A percentile compares a stretch with the other conserved stretches of the same genome.
phyloP scores from a whole-genome alignment of 2,113 vertebrate species.

The Sapajus apella region DNA sequence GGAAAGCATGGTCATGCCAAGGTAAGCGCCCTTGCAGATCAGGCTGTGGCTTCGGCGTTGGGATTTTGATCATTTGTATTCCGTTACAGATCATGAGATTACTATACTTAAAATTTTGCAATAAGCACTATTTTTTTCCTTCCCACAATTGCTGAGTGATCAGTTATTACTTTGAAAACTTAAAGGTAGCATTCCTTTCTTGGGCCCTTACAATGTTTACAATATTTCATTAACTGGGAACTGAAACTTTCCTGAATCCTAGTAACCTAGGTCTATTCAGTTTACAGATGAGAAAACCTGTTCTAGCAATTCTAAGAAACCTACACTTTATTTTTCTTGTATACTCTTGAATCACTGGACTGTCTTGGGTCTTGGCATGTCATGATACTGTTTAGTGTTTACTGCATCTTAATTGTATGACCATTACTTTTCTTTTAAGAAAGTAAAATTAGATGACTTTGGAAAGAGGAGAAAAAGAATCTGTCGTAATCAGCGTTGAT shows the following conservation, averaged over 20 bases:
- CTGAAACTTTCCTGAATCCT: constrained; percentile 48
- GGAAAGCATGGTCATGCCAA: constrained; percentile 98
- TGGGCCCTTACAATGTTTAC: background rate
- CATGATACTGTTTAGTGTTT: background rate
- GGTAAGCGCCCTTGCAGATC: constrained; percentile 81
- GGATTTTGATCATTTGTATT: constrained; percentile 31
- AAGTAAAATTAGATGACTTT: constrained; percentile 70
- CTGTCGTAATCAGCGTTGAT: constrained; percentile 19
- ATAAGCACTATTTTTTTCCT: background rate
- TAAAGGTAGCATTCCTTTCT: constrained; percentile 9
- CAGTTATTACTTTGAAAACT: background rate
- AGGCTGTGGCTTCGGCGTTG: background rate
- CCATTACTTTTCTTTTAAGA: background rate
- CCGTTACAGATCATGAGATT: background rate
- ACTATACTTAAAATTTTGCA: constrained; percentile 2
- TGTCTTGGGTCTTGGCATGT: background rate
- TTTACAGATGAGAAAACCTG: constrained; percentile 41
- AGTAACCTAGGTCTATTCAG: background rate
- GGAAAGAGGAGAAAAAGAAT: constrained; percentile 58
- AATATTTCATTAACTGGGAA: constrained; percentile 1
- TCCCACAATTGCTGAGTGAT: background rate
- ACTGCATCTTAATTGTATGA: background rate
- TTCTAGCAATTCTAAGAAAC: constrained; percentile 26
- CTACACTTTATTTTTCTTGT: constrained; percentile 12
- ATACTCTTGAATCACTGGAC: background rate